phyloP scores from a whole-genome alignment of 2,113 vertebrate genomes.

The Zosterops lateralis region DNA sequence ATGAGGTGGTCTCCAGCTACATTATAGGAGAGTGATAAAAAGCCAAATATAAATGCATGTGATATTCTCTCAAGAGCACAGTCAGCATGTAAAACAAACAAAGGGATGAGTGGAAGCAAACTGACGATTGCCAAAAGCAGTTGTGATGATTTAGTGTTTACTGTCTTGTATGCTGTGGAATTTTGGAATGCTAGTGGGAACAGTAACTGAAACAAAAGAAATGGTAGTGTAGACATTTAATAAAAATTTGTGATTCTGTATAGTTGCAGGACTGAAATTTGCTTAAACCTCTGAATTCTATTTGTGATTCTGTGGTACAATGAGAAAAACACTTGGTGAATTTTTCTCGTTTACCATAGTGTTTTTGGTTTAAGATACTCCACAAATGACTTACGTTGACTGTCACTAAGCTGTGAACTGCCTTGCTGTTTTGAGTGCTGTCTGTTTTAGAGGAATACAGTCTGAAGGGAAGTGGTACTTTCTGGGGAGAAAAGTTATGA shows the following conservation, averaged over 20 bases:
- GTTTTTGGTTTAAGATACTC: not conserved
- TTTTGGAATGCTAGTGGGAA: not conserved
- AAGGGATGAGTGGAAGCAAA: not conserved
- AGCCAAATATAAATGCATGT: not conserved
- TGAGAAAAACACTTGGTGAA: rapidly evolving
- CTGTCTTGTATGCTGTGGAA: not conserved
- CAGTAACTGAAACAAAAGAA: not conserved
- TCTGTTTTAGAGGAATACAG: not conserved
- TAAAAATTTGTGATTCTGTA: not conserved
- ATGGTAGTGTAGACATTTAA: not conserved
- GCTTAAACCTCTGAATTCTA: not conserved
- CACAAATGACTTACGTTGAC: not conserved
- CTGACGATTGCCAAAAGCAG: not conserved
- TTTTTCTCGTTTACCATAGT: not conserved
- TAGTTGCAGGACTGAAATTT: not conserved
- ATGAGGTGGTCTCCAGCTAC: not conserved
- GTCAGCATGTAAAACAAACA: not conserved
- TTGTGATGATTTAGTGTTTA: not conserved
- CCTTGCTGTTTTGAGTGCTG: not conserved
- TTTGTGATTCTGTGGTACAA: not conserved
- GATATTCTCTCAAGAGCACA: not conserved
- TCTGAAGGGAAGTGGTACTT: not conserved
- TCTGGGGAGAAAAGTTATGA: not conserved
- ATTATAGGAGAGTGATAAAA: not conserved
- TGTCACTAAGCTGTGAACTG: not conserved